Percentiles rank a stretch among this genome's conserved stretches.
Conservation (phyloP, 2,797 vertebrate genomes). For the Cuniculus paca region DNA sequence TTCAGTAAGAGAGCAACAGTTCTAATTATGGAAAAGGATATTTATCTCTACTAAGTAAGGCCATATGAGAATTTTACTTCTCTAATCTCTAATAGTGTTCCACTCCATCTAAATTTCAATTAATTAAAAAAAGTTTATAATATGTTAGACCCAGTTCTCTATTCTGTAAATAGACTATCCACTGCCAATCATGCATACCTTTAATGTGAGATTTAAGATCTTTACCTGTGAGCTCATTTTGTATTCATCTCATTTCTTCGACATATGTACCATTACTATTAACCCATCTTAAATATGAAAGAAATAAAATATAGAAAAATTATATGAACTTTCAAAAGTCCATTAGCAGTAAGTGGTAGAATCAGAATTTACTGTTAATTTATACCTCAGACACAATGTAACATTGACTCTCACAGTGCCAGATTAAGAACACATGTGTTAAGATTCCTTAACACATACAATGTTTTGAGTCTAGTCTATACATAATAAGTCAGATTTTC, state of each 20-base stretch:
- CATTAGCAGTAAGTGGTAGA: neutral
- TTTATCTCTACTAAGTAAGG: neutral
- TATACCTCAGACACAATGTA: neutral
- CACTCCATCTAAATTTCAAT: neutral
- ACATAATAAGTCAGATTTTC: neutral
- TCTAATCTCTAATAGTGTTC: neutral
- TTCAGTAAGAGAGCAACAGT: neutral
- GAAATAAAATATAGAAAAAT: neutral
- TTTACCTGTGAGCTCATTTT: neutral
- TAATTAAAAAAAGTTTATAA: neutral
- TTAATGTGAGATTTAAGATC: neutral
- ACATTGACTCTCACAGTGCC: neutral
- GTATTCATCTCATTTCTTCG: neutral
- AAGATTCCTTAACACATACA: neutral
- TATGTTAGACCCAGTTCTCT: neutral
- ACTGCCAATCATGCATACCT: neutral
- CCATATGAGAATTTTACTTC: neutral
- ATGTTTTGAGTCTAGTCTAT: neutral
- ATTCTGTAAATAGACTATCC: neutral
- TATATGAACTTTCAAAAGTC: neutral
- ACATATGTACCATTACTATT: neutral
- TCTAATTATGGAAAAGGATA: neutral
- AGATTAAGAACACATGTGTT: neutral
- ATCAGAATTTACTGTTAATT: neutral
- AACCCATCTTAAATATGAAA: neutral